phyloP scores from a whole-genome alignment of 2,113 vertebrate genomes.

The Phoenicopterus ruber region DNA sequence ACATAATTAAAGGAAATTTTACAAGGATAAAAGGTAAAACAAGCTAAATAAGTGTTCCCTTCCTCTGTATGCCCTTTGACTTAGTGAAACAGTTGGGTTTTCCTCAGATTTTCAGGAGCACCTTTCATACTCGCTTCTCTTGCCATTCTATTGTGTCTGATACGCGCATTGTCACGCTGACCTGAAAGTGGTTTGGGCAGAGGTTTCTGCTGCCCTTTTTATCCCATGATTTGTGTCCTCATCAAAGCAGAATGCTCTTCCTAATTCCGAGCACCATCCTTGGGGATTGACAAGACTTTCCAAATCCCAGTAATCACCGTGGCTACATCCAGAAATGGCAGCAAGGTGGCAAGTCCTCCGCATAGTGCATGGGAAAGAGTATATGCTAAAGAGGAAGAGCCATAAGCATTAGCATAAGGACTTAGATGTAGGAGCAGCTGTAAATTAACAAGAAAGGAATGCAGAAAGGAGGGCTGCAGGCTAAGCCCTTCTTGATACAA shows the following conservation, averaged over 20 bases:
- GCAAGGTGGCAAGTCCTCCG: background rate
- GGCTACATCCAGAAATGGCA: background rate
- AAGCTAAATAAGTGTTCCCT: background rate
- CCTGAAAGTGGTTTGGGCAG: background rate
- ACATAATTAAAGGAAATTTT: background rate
- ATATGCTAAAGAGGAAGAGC: background rate
- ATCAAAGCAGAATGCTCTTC: background rate
- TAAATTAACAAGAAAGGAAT: background rate
- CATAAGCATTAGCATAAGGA: background rate
- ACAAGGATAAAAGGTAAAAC: background rate
- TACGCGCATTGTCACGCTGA: rapidly evolving
- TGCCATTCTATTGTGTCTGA: background rate
- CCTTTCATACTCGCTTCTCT: background rate
- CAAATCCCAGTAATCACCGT: background rate
- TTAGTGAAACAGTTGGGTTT: background rate
- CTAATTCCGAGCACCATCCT: background rate
- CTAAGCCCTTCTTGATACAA: background rate
- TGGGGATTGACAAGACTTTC: background rate
- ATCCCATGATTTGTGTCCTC: background rate
- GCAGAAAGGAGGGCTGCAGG: background rate
- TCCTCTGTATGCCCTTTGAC: background rate
- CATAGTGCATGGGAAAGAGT: background rate
- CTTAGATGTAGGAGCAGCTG: background rate
- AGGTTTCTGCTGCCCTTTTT: background rate
- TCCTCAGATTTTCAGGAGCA: background rate